Base-by-base conservation (phyloP, 2,797 vertebrate species). In the Myripristis murdjan region DNA sequence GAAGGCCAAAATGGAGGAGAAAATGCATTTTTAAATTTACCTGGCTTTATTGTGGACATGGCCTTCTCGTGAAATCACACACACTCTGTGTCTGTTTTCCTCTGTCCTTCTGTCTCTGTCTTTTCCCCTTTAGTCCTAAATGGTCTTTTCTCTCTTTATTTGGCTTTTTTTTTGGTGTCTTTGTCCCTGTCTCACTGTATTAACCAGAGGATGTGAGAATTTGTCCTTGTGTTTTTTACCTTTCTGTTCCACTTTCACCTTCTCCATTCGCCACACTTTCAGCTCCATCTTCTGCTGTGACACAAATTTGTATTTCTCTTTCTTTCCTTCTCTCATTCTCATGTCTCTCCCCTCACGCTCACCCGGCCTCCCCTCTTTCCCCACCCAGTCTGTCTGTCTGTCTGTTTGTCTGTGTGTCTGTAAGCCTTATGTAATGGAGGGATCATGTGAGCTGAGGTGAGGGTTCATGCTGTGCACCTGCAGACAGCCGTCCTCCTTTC, bases 371-470 rank as follows among this genome's bases (percentile, higher is more conserved):
- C 14, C 15, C 6, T 51, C 48, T 37, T 23, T 53, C 47, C 52
- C 61, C 46, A 46, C 12, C 51, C 35, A 0, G 41, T 31, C 20
- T 57, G 39, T 52, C 14, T 39, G 41, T 31, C 20, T 57, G 39
- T 52, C 14, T 39, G 14, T 44, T 62, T 4, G 9, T 76, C 73
- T 44, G 26, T 84, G 37, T 69, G 31, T 53, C 43, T 44, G 7
- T 69, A 3, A 58, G 24, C 23, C 56, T 89, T 83, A 81, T 73
- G 78, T 77, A 90, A 87, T 6, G 20, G 43, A 52, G 55, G 18
- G 41, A 82, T 92, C 89, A 91, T 86, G 86, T 88, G 90, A 52
- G 16, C 63, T 5, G 60, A 83, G 82, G 84, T 83, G 67, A 87
- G 58, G 74, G 85, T 83, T 90, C 79, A 75, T 15, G 43, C 56